Percentiles rank a stretch among this genome's conserved stretches.
These are phyloP conservation scores for Tromatobia lineatoria DNA, from an alignment of 2,888 invertebrate genomes.

Conservation along the genomic window DNA sequence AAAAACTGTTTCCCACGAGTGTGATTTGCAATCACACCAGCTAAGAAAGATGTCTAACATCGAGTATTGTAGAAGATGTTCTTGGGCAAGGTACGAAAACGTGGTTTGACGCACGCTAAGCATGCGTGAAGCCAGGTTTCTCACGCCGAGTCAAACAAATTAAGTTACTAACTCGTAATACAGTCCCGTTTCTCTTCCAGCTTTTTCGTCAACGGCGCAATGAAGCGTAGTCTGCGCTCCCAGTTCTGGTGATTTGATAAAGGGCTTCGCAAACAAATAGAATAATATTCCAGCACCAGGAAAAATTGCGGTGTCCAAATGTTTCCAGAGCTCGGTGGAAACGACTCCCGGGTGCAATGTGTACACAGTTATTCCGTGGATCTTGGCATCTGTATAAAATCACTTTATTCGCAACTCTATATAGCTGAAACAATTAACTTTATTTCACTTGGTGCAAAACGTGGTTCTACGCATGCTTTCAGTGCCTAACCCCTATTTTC, in stretches of 20 bases:
- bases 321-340: constrained; percentile 91
- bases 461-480: too few species aligned
- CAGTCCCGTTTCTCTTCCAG: constrained; percentile 88
- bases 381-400: constrained; percentile 73
- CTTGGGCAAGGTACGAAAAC: too few species aligned
- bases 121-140: too few species aligned
- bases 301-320: constrained; percentile 87
- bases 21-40: too few species aligned
- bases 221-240: constrained; percentile 93
- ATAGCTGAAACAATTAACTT: too few species aligned
- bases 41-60: too few species aligned
- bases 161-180: constrained; percentile 86
- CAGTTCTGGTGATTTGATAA: constrained; percentile 88
- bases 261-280: constrained; percentile 82
- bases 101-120: too few species aligned
- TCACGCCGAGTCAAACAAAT: too few species aligned
- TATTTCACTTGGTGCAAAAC: too few species aligned
- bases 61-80: too few species aligned
- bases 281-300: constrained; percentile 85
- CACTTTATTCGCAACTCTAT: not conserved
- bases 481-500: too few species aligned
- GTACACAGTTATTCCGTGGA: constrained; percentile 88
- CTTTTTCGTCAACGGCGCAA: constrained; percentile 90
- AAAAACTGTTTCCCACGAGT: too few species aligned
- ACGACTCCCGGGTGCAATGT: constrained; percentile 92